Percentiles rank a stretch among this genome's conserved stretches.
Evolutionary conservation across 2,888 invertebrate genomes (phyloP).

Genomic region (Petrolisthes cinctipes): DNA sequence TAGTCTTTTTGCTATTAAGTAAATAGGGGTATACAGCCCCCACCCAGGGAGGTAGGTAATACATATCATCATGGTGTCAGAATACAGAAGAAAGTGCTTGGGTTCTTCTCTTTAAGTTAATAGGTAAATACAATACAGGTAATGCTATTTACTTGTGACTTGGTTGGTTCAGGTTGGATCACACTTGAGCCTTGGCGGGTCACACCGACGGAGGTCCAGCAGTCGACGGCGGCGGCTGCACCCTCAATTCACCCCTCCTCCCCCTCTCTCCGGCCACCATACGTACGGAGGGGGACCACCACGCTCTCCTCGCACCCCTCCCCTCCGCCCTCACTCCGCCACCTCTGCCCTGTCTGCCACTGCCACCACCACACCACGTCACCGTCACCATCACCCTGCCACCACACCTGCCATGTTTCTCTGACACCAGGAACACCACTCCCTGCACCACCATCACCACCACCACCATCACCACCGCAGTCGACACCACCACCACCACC

Average conservation of each 20-base stretch:
- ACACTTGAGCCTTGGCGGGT: conserved; percentile 41
- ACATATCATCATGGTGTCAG: too few species aligned
- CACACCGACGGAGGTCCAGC: conserved; percentile 48
- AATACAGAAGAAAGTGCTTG: too few species aligned
- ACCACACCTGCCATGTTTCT: conserved; percentile 63
- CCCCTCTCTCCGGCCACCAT: conserved; percentile 49
- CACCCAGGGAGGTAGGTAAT: too few species aligned
- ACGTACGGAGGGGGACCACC: conserved; percentile 46
- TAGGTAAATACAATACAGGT: too few species aligned
- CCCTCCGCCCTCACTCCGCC: conserved; percentile 53
- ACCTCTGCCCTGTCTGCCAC: conserved; percentile 47
- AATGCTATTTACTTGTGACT: too few species aligned
- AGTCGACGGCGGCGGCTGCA: conserved; percentile 35
- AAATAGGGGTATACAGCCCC: too few species aligned
- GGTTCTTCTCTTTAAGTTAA: too few species aligned
- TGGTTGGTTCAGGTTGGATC: conserved; percentile 35
- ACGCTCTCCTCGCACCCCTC: conserved; percentile 55
- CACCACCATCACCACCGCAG: conserved; percentile 47
- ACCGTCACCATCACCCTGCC: conserved; percentile 41
- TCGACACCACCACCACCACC: conserved; percentile 57
- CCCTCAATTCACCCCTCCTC: conserved; percentile 45
- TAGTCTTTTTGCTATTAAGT: too few species aligned
- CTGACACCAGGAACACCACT: conserved; percentile 62
- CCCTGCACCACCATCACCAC: conserved; percentile 48
- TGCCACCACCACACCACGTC: conserved; percentile 44